phyloP scores from a whole-genome alignment of 2,888 invertebrate species.

The Allolobophora icterica region DNA sequence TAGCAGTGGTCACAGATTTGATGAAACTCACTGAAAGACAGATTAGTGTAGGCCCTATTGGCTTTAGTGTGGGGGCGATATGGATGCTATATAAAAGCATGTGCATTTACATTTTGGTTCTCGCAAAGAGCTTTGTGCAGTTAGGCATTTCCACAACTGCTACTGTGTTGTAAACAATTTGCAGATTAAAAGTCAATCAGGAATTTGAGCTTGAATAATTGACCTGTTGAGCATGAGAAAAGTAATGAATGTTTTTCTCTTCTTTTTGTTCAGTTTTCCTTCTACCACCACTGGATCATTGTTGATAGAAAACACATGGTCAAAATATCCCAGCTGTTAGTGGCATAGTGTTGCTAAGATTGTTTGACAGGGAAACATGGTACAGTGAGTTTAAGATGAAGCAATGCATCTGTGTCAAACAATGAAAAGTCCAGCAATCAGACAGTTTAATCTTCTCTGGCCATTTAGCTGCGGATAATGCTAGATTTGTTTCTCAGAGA shows the following conservation, averaged over 20 bases:
- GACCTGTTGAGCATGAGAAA: neutral
- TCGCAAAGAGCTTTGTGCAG: neutral
- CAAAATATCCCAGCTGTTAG: neutral
- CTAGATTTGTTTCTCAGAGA: neutral
- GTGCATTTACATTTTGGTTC: neutral
- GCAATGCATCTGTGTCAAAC: neutral
- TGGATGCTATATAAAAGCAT: too few species aligned
- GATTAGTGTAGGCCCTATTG: neutral
- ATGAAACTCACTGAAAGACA: neutral
- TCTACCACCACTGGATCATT: neutral
- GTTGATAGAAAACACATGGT: neutral
- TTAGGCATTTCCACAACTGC: neutral
- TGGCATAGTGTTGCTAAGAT: neutral
- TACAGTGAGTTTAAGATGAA: neutral
- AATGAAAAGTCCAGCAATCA: neutral
- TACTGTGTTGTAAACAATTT: neutral
- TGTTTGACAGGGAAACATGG: neutral
- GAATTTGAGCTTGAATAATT: constrained; percentile 7
- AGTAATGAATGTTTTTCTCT: neutral
- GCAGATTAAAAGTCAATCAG: neutral
- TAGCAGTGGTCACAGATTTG: too few species aligned
- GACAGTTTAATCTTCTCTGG: neutral
- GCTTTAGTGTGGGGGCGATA: neutral
- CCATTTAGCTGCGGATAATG: neutral
- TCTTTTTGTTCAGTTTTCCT: neutral